These are phyloP conservation scores for Drosophila bocqueti DNA, from an alignment of 1,140 invertebrate species.

Conservation along the genomic window DNA sequence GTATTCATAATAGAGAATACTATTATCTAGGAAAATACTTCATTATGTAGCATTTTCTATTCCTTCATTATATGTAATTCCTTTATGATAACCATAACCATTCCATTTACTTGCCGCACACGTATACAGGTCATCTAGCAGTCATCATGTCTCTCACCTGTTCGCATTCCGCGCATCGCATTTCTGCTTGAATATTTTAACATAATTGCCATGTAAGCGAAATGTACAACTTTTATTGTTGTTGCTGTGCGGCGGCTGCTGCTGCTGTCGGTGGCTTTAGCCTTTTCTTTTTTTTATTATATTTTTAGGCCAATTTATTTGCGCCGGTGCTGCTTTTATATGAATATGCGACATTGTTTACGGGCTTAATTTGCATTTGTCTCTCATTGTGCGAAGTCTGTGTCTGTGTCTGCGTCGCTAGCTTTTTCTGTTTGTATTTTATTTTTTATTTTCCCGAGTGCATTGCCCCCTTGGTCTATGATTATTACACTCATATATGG, in stretches of 20 bases:
- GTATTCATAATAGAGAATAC: not conserved
- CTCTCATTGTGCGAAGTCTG: slow-evolving; percentile 44
- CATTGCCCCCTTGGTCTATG: slow-evolving; percentile 39
- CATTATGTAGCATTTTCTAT: slow-evolving; percentile 1
- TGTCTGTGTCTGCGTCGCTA: not conserved
- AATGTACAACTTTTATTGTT: slow-evolving; percentile 56
- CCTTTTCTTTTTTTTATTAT: slow-evolving; percentile 23
- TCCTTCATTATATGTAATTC: slow-evolving; percentile 7
- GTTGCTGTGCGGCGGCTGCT: slow-evolving; percentile 23
- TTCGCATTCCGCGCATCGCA: slow-evolving; percentile 25
- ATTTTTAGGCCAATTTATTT: slow-evolving; percentile 64
- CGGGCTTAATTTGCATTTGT: slow-evolving; percentile 64
- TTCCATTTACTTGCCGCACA: not conserved
- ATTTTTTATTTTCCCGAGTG: slow-evolving; percentile 28
- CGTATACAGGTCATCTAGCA: slow-evolving; percentile 32
- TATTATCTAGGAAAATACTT: not conserved
- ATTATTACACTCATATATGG: slow-evolving; percentile 32
- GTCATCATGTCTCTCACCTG: slow-evolving; percentile 37
- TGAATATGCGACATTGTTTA: slow-evolving; percentile 63
- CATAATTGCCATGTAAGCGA: slow-evolving; percentile 63
- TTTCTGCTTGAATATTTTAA: slow-evolving; percentile 44
- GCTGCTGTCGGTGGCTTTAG: slow-evolving; percentile 9
- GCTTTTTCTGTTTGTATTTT: slow-evolving; percentile 19
- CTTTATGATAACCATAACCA: slow-evolving; percentile 15
- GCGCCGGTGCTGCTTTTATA: slow-evolving; percentile 26